phyloP scores from a whole-genome alignment of 2,113 vertebrate genomes.

The Hippolais icterina region DNA sequence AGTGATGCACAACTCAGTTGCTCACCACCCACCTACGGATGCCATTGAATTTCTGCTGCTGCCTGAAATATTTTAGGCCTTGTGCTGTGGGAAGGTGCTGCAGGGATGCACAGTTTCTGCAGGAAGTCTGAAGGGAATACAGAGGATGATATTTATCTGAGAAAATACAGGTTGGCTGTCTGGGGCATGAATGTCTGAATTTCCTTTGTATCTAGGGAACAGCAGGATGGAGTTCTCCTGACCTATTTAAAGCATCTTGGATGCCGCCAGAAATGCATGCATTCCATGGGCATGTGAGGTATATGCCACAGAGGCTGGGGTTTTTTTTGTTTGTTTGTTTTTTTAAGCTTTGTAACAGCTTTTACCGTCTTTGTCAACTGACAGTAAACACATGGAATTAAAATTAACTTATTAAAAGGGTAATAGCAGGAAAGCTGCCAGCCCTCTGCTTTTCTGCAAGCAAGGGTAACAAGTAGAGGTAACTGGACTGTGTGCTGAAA shows the following conservation, averaged over 20 bases:
- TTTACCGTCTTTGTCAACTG: background rate
- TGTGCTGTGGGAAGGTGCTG: background rate
- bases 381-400: background rate
- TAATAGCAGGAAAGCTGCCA: background rate
- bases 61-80: background rate
- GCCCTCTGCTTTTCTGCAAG: background rate
- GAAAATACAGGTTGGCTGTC: background rate
- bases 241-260: background rate
- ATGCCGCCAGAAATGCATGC: background rate
- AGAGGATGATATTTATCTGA: background rate
- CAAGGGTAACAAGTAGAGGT: background rate
- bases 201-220: background rate
- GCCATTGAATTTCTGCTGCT: background rate
- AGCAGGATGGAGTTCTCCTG: background rate
- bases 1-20: background rate
- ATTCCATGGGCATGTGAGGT: background rate
- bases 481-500: background rate
- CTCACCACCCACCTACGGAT: background rate
- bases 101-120: background rate
- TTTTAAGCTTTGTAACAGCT: background rate
- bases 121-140: background rate
- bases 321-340: background rate
- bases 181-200: background rate
- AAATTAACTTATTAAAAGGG: background rate
- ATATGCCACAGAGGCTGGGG: background rate